Percentiles rank a stretch among this genome's conserved stretches.
phyloP scores from a whole-genome alignment of 1,140 invertebrate genomes.

The Tetranychus urticae region DNA sequence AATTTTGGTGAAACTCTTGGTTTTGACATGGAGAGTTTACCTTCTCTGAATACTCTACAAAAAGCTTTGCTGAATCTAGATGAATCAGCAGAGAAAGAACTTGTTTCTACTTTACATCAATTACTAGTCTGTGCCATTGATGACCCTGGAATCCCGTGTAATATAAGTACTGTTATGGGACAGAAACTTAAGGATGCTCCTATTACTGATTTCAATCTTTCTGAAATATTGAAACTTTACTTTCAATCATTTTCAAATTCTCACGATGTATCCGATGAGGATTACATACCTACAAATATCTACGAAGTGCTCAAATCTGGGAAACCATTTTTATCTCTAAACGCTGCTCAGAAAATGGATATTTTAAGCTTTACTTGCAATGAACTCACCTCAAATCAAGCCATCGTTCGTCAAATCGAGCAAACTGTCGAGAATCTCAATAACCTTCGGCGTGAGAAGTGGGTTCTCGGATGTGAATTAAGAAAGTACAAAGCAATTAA shows the following conservation, averaged over 20 bases:
- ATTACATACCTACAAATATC: background rate
- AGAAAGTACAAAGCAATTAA: slow-evolving; percentile 10
- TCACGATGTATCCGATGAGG: background rate
- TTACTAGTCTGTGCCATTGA: slow-evolving; percentile 70
- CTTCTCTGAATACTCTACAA: slow-evolving; percentile 59
- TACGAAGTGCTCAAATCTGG: slow-evolving; percentile 19
- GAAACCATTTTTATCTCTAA: slow-evolving; percentile 59
- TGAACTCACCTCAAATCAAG: slow-evolving; percentile 73
- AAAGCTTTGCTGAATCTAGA: slow-evolving; percentile 48
- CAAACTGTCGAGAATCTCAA: slow-evolving; percentile 25
- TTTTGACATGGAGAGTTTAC: slow-evolving; percentile 68
- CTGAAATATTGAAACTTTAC: slow-evolving; percentile 71
- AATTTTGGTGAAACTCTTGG: slow-evolving; percentile 83
- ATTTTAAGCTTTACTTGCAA: slow-evolving; percentile 76
- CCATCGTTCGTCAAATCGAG: slow-evolving; percentile 37
- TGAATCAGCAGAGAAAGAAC: slow-evolving; percentile 60
- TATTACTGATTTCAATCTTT: slow-evolving; percentile 69
- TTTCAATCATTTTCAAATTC: slow-evolving; percentile 37
- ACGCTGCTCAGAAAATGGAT: slow-evolving; percentile 56
- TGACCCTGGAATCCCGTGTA: slow-evolving; percentile 61
- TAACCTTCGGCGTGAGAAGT: slow-evolving; percentile 25
- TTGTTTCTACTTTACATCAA: slow-evolving; percentile 65
- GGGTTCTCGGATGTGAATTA: slow-evolving; percentile 15
- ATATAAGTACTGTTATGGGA: slow-evolving; percentile 40
- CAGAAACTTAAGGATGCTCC: slow-evolving; percentile 75